Percentiles rank a stretch among this genome's conserved stretches.
phyloP scores from a whole-genome alignment of 2,797 vertebrate genomes.

The Podarcis siculus region DNA sequence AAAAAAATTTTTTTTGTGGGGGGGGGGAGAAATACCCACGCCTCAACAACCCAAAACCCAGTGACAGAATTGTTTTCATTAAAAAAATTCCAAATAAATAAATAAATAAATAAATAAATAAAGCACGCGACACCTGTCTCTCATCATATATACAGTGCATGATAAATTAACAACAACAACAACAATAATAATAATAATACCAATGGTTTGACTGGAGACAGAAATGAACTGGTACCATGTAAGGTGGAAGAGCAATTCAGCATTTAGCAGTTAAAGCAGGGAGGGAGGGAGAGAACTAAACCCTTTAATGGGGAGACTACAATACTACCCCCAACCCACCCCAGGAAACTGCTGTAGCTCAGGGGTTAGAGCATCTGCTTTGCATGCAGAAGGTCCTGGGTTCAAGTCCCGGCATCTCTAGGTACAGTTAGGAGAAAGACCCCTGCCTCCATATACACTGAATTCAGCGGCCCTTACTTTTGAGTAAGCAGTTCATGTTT shows the following conservation, averaged over 20 bases:
- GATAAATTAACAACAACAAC: constrained; percentile 64
- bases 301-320: background rate
- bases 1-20: no score
- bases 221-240: constrained; percentile 49
- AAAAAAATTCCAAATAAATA: constrained; percentile 79
- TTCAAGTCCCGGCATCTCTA: no score
- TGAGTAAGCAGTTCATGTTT: background rate
- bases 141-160: constrained; percentile 82
- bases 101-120: constrained; percentile 78
- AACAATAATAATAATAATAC: constrained; percentile 54
- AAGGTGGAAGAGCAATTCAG: constrained; percentile 32
- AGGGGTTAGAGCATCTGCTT: no score
- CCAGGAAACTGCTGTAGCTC: background rate
- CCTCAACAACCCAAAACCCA: background rate
- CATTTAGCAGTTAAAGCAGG: constrained; percentile 4
- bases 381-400: no score
- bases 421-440: no score
- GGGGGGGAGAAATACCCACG: no score
- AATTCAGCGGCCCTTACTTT: no score
- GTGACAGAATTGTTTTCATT: constrained; percentile 24
- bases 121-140: constrained; percentile 75
- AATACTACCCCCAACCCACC: background rate
- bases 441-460: background rate
- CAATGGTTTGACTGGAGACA: constrained; percentile 42
- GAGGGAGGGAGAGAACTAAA: background rate